Conservation (phyloP, 2,888 invertebrate species). For the Cerastoderma edule region DNA sequence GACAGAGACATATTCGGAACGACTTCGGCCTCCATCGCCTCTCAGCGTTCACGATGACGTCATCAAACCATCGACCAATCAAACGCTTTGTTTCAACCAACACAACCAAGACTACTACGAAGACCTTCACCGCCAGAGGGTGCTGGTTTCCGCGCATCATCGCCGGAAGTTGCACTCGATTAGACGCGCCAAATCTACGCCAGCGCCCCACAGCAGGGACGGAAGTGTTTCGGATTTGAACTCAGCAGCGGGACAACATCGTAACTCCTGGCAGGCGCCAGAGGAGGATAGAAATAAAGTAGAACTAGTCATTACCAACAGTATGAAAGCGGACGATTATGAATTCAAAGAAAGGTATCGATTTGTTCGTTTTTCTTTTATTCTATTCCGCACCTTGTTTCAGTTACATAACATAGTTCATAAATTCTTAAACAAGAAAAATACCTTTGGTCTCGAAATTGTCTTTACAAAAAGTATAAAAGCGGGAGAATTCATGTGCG, state of each 20-base stretch:
- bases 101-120: constrained; percentile 55
- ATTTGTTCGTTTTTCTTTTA: too few relatives aligned
- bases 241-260: not conserved
- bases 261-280: constrained; percentile 32
- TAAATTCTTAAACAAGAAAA: too few relatives aligned
- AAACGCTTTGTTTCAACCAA: constrained; percentile 45
- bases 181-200: constrained; percentile 48
- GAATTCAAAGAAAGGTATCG: constrained; percentile 49
- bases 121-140: constrained; percentile 57
- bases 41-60: constrained; percentile 41
- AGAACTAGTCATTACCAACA: constrained; percentile 43
- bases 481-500: too few relatives aligned
- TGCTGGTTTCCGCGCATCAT: constrained; percentile 60
- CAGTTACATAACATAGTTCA: too few relatives aligned
- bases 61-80: constrained; percentile 39
- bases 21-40: constrained; percentile 38
- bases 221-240: constrained; percentile 26
- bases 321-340: constrained; percentile 36
- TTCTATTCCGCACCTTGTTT: too few relatives aligned
- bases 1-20: constrained; percentile 42
- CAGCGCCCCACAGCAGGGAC: constrained; percentile 24
- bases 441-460: too few relatives aligned
- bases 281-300: constrained; percentile 40
- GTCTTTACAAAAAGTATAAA: too few relatives aligned
- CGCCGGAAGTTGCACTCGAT: constrained; percentile 50